Evolutionary conservation across 2,888 invertebrate genomes (phyloP), one percentile per base, ranked within the genome.

Genomic region (Tenthredo mesomela): DNA sequence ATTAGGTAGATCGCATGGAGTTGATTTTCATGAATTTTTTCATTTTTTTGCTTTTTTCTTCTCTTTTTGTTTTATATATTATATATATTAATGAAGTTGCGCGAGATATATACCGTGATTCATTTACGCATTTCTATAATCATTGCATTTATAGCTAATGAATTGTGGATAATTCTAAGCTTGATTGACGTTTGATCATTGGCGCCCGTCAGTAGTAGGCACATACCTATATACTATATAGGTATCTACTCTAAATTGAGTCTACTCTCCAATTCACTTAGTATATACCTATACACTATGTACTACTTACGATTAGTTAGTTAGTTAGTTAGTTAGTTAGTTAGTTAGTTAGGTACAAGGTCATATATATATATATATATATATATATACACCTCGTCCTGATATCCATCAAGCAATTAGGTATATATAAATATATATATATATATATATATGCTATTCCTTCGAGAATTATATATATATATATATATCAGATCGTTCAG

Each of bases 141-240:
- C 21, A 61, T 21, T n/a, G 25, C n/a, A 50, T 58, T n/a, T n/a
- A 9, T 87, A 21, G 75, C 29, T 89, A 89, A 88, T 88, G 89
- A 89, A 90, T 90, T 90, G 88, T 88, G 86, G 88, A 89, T 89
- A 89, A 90, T 89, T 89, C 87, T 86, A 87, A 88, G 89, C 87
- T 88, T 90, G 89, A 90, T 89, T 90, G 89, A 90, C 90, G 90
- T 88, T 88, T 88, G 88, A 89, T 89, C 89, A 90, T 90, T 87
- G 89, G 88, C 87, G 87, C 85, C 65, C 78, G 61, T 61, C 75
- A 40, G 80, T 71, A n/a, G 25, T n/a, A 61, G 6, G n/a, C 7
- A 61, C 10, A 21, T 25, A 10, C 10, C 21, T 61, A 61, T 21
- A 61, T 61, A 10, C 25, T 50, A 50, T 15, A 50, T 50, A 5